Evolutionary conservation across 2,888 invertebrate genomes (phyloP).

Genomic region (Eucera pruinosa): DNA sequence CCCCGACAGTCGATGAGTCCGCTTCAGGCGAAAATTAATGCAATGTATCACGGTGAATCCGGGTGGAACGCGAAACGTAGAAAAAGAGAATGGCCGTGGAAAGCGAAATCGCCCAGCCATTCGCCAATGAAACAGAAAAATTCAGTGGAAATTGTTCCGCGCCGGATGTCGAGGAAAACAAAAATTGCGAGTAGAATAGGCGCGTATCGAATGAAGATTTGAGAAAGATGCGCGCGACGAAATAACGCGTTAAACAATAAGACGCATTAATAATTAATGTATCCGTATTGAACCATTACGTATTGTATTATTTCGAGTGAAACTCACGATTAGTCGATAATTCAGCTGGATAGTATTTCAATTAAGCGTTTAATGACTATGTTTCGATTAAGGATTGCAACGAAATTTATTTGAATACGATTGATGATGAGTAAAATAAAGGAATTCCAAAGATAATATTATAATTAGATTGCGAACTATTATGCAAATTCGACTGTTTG

Average conservation of each 20-base stretch:
- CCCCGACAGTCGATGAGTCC: constrained; percentile 34
- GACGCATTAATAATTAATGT: background rate
- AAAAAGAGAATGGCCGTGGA: background rate
- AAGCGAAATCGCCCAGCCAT: constrained; percentile 20
- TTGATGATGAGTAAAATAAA: no score
- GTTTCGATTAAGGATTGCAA: background rate
- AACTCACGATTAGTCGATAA: background rate
- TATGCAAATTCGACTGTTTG: no score
- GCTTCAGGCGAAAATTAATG: constrained; percentile 48
- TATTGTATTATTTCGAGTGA: background rate
- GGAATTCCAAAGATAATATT: background rate
- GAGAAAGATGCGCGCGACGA: no score
- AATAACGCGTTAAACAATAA: background rate
- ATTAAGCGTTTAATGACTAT: background rate
- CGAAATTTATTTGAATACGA: background rate
- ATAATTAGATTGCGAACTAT: no score
- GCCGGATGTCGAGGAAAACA: background rate
- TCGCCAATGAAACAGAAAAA: constrained; percentile 42
- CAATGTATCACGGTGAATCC: constrained; percentile 16
- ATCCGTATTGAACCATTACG: background rate
- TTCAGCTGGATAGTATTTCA: background rate
- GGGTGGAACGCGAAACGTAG: constrained; percentile 10
- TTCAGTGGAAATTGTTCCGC: constrained; percentile 39
- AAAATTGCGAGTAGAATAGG: background rate
- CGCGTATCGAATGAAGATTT: no score